Conservation (phyloP, 2,888 invertebrate genomes). For the Leptinotarsa tumamoca region DNA sequence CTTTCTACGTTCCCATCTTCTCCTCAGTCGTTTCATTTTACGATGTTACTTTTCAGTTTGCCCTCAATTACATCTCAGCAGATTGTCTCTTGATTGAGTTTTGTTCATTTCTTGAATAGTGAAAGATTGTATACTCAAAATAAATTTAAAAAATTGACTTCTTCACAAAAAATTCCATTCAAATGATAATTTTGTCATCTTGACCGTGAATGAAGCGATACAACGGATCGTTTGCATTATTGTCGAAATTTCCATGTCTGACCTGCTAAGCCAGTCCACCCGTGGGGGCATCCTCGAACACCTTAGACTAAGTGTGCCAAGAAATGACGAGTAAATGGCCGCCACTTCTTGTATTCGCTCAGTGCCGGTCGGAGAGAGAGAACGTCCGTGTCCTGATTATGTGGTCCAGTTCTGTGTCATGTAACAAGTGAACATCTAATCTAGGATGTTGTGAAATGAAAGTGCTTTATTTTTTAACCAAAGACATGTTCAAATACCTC, state of each 20-base stretch:
- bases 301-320: slow-evolving; percentile 60
- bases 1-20: background rate
- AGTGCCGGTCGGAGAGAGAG: slow-evolving; percentile 56
- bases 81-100: no score
- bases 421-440: slow-evolving; percentile 23
- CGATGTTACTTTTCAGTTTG: no score
- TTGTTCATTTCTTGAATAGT: no score
- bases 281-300: slow-evolving; percentile 14
- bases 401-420: slow-evolving; percentile 56
- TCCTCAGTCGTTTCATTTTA: no score
- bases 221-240: background rate
- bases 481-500: slow-evolving; percentile 47
- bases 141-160: no score
- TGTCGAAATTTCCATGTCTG: background rate
- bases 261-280: slow-evolving; percentile 13
- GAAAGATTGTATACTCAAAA: no score
- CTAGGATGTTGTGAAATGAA: slow-evolving; percentile 40
- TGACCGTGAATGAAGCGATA: background rate
- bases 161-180: no score
- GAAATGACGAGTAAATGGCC: slow-evolving; percentile 62
- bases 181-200: background rate
- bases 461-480: slow-evolving; percentile 28
- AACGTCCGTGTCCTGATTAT: slow-evolving; percentile 62
- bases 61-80: no score
- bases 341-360: slow-evolving; percentile 58